Evolutionary conservation across 2,888 invertebrate species (phyloP), one percentile per base, ranked within the genome.

Genomic region (Mythimna vitellina): DNA sequence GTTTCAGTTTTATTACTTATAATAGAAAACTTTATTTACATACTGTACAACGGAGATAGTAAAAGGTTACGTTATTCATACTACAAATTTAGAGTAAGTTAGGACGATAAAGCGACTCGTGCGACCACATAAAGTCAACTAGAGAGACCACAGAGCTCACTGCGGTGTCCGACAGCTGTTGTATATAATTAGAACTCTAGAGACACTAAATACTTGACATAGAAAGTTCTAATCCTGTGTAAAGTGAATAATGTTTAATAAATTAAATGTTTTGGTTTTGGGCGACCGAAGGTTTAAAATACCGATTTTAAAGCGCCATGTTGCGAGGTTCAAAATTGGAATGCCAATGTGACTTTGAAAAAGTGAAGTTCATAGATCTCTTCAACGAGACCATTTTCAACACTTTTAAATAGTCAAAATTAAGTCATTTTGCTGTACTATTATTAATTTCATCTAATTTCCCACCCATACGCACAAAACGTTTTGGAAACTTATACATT

Each of bases 51-150:
- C 5, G 42, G 20, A 53, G 9, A 46, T n/a, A 53, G 0, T 35
- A 62, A 61, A 54, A 25, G 35, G 17, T 17, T 32, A 12, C 32
- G n/a, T 25, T n/a, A 57, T 62, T 51, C 6, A 53, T 35, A 51
- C 32, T 54, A 32, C 8, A 46, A 70, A 78, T 75, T 70, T 29
- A 51, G 35, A 8, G 20, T 49, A 32, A 69, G 42, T 35, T 46
- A 29, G 58, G 62, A 38, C 62, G 35, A 42, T 61, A 57, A 76
- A 72, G 61, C 7, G 60, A 66, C 42, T 71, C 25, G 57, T 70
- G 42, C 42, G 58, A 66, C 74, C 80, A 38, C 80, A 42, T 51
- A 32, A 53, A 61, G 70, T 56, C 79, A 62, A 65, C 65, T 65
- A 61, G 73, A 35, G 14, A 3, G 46, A 10, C 56, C 61, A 38